Evolutionary conservation across 2,113 vertebrate genomes (phyloP), one percentile per base, ranked within the genome.

Genomic region (Sander lucioperca): DNA sequence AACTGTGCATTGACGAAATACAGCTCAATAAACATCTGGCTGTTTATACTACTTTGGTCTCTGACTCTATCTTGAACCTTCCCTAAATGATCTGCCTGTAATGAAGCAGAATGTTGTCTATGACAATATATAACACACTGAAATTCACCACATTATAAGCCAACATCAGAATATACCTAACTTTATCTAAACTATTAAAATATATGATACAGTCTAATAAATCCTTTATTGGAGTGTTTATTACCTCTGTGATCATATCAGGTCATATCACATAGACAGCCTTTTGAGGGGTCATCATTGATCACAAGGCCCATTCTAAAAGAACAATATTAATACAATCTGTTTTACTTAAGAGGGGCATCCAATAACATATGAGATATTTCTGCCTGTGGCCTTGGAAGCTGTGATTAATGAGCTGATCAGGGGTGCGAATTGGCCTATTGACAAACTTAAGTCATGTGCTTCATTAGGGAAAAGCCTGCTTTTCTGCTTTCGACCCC

Each of bases 1-100:
- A 89, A 77, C 71, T 88, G 86, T 90, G 89, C 80, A 78, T 74
- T 86, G 88, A 86, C 19, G 47, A 89, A 88, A 89, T 75, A 88
- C 84, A 93, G 86, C 86, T 84, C 84, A 95, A 95, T 94, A 95
- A 95, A 95, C 90, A 93, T 85, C 87, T 90, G 80, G 86, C 76
- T 91, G 88, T 94, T 93, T 87, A 87, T 85, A 90, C 54, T 51
- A 80, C 39, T 39, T 50, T 77, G 61, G 23, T 85, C 30, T 85
- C 13, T 89, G 86, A 76, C 69, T 80, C 47, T 57, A 1, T 61
- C 2, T 53, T 68, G 39, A 62, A 67, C 1, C 33, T 58, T 25
- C 13, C 23, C 56, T 23, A 23, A 58, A 18, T 54, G n/a, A 64
- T 33, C 16, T 25, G 21, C 19, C 25, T 63, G 19, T 19, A 51